phyloP scores from a whole-genome alignment of 2,888 invertebrate genomes.

The Cheilosia vulpina region DNA sequence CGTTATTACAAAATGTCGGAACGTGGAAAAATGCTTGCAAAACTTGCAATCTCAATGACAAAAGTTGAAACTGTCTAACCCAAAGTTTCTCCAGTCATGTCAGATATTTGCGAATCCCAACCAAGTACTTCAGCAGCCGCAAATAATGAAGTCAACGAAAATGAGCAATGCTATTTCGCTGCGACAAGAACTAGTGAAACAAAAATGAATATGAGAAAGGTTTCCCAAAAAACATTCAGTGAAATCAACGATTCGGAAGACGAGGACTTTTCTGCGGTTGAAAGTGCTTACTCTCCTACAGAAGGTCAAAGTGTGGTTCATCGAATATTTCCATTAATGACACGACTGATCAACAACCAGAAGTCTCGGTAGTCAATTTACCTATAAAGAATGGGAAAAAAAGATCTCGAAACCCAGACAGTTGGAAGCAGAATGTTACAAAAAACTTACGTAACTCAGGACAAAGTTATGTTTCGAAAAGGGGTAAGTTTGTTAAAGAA shows the following conservation, averaged over 20 bases:
- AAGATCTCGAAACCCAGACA: constrained; percentile 19
- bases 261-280: constrained; percentile 7
- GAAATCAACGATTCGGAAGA: neutral
- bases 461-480: neutral
- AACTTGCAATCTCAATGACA: constrained; percentile 9
- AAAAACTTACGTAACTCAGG: constrained; percentile 23
- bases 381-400: constrained; percentile 25
- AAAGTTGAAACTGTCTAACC: constrained; percentile 17
- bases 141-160: too few species aligned
- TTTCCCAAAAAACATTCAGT: too few species aligned
- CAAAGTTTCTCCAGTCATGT: constrained; percentile 12
- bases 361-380: constrained; percentile 23
- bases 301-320: constrained; percentile 18
- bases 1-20: constrained; percentile 26
- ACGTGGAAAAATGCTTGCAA: constrained; percentile 19
- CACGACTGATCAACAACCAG: constrained; percentile 18
- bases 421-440: constrained; percentile 22
- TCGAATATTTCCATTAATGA: constrained; percentile 23
- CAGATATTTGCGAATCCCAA: too few species aligned
- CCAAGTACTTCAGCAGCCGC: too few species aligned
- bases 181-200: too few species aligned
- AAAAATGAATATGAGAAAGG: too few species aligned
- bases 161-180: too few species aligned
- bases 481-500: neutral
- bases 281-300: constrained; percentile 15